Conservation (phyloP, 2,113 vertebrate species). For the Hoplias malabaricus region DNA sequence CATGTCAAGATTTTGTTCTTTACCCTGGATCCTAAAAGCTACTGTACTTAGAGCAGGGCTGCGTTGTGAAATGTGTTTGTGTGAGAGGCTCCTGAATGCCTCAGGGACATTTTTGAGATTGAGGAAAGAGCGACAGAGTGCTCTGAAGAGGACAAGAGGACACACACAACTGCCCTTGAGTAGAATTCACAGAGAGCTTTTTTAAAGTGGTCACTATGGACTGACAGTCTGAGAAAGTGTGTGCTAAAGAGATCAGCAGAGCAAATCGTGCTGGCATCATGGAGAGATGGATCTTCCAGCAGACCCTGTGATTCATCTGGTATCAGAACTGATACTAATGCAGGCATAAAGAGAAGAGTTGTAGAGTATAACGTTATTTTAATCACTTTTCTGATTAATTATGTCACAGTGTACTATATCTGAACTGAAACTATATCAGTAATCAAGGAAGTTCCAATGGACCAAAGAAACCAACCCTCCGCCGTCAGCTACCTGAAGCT, state of each 20-base stretch:
- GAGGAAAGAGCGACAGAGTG: neutral
- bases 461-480: no score
- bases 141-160: neutral
- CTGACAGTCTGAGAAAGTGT: slow-evolving; percentile 6
- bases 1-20: neutral
- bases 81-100: neutral
- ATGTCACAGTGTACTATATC: no score
- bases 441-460: no score
- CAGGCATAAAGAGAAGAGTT: neutral
- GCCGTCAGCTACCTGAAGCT: no score
- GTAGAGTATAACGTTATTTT: no score
- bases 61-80: neutral
- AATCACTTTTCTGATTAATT: no score
- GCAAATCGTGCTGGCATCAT: neutral
- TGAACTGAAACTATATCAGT: no score
- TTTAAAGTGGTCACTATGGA: neutral
- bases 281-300: neutral
- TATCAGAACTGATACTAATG: neutral
- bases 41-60: neutral
- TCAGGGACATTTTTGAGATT: neutral
- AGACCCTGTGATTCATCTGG: neutral
- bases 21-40: neutral
- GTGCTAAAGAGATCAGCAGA: neutral
- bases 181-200: neutral
- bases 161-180: slow-evolving; percentile 1